A percentile compares a stretch with the other conserved stretches of the same genome.
Evolutionary conservation across 2,888 invertebrate genomes (phyloP).

Genomic region (Himalopsyche tibetana): DNA sequence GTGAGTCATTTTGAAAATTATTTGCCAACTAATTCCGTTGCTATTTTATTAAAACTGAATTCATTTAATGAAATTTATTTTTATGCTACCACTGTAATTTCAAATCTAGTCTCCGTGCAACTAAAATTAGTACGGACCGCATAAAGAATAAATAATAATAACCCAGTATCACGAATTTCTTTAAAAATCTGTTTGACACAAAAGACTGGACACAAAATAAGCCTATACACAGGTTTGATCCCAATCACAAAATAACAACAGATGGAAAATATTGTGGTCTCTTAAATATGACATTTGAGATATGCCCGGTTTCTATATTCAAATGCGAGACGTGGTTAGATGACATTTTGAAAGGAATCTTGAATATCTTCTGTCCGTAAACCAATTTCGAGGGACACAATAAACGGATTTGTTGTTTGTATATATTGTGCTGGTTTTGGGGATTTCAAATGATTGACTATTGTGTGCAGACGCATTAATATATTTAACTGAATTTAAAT

Average conservation of each 20-base stretch:
- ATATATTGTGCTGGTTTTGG: background rate
- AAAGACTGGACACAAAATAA: conserved; percentile 30
- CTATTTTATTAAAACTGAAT: too few relatives aligned
- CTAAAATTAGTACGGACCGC: conserved; percentile 21
- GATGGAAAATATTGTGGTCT: conserved; percentile 58
- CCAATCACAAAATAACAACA: conserved; percentile 47
- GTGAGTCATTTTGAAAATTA: too few relatives aligned
- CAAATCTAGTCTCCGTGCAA: background rate
- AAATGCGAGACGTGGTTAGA: conserved; percentile 59
- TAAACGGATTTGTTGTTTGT: conserved; percentile 52
- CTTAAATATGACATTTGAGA: conserved; percentile 61
- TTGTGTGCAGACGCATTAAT: background rate
- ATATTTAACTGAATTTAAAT: background rate
- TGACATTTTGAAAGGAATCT: conserved; percentile 53
- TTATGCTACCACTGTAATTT: background rate
- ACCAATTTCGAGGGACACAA: conserved; percentile 56
- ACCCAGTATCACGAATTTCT: conserved; percentile 13
- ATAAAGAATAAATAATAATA: conserved; percentile 6
- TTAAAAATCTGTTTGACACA: conserved; percentile 29
- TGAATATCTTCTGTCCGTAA: conserved; percentile 22
- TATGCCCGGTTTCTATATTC: conserved; percentile 49
- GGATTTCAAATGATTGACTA: conserved; percentile 1
- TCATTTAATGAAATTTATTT: too few relatives aligned
- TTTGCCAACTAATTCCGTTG: too few relatives aligned
- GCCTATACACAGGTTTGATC: conserved; percentile 45